Evolutionary conservation across 2,888 invertebrate genomes (phyloP).

Genomic region (Hypomecis atomaria): DNA sequence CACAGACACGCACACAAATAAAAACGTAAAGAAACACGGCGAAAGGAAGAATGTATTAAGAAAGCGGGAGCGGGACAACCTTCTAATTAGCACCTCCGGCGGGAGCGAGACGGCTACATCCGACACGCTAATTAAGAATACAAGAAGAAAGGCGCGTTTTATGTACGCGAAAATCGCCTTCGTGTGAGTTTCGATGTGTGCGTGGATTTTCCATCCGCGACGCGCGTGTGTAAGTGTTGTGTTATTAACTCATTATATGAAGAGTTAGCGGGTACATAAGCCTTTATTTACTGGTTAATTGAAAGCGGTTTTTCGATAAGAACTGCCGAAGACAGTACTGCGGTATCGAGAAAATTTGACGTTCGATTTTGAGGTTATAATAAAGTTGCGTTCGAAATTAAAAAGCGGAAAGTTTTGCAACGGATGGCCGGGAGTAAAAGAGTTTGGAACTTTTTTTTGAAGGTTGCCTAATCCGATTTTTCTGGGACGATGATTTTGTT

Average conservation of each 20-base stretch:
- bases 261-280: conserved; percentile 80
- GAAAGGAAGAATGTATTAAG: conserved; percentile 86
- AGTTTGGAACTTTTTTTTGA: conserved; percentile 36
- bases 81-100: conserved; percentile 77
- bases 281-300: conserved; percentile 81
- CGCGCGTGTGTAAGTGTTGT: conserved; percentile 68
- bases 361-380: conserved; percentile 28
- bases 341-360: conserved; percentile 55
- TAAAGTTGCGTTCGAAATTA: conserved; percentile 25
- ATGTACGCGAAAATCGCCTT: conserved; percentile 72
- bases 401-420: conserved; percentile 28
- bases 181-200: conserved; percentile 65
- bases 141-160: conserved; percentile 87
- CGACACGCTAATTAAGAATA: conserved; percentile 89
- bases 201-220: conserved; percentile 67
- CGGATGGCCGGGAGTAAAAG: conserved; percentile 22
- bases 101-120: conserved; percentile 71
- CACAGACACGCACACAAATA: conserved; percentile 84
- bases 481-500: conserved; percentile 35
- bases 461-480: conserved; percentile 35
- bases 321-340: conserved; percentile 64
- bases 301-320: conserved; percentile 81
- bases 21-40: conserved; percentile 84
- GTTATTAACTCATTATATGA: conserved; percentile 84
- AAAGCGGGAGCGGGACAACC: conserved; percentile 82